Base-by-base conservation (phyloP, 2,113 vertebrate genomes). In the Typhlomys cinereus region DNA sequence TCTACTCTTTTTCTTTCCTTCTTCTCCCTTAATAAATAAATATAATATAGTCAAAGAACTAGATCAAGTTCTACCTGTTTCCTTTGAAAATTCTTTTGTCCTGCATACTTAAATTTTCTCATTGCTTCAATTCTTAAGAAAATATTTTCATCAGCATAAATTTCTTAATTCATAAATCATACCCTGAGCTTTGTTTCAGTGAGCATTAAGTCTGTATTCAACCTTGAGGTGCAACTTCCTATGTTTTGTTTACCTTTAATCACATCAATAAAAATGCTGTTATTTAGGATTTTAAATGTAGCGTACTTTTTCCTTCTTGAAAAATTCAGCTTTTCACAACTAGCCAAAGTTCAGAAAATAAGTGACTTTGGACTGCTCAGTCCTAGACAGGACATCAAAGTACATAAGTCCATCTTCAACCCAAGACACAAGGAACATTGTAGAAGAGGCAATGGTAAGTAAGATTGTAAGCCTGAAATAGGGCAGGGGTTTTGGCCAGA, bases 211-310 rank as follows among this genome's bases (percentile, higher is more conserved):
- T 94, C 80, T 52, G 2, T 44, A 25, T 31, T 95, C 41, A 90
- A 94, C 83, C 62, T 95, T 59, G 59, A 13, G 73, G 52, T 94
- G 57, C 34, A 95, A 95, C 96, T 96, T 96, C 76, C 52, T 95
- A 79, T 20, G 96, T 95, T 89, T n/a, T 96, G 14, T 88, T 46
- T 96, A 71, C 52, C 94, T 87, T 94, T 95, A 96, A 95, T 95
- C 85, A 67, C 21, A 95, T 90, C 39, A 94, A 95, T 86, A 76
- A 93, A 95, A 96, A 94, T 91, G 41, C 27, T 90, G 84, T 95
- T 94, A 36, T 93, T 91, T 31, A 20, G 1, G n/a, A 13, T 85
- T 94, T 79, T 76, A 91, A 88, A 92, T 93, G 93, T 89, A 96
- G 83, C 23, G 59, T 92, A 52, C 95, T 94, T 97, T 94, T 52